These are phyloP conservation scores for Crotalus tigris DNA, from an alignment of 2,113 vertebrate species.

Conservation along the genomic window DNA sequence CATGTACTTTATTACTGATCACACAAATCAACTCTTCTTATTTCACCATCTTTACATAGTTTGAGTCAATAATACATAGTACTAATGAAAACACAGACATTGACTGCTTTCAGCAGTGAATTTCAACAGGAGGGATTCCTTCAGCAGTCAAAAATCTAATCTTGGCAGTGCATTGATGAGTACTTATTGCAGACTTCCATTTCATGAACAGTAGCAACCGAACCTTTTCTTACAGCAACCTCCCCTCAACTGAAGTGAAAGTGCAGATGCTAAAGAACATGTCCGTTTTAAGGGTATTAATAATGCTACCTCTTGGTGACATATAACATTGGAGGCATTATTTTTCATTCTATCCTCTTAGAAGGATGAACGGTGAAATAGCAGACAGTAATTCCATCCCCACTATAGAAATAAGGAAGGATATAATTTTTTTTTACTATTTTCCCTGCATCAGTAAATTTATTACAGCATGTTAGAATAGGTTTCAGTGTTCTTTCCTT, in stretches of 20 bases:
- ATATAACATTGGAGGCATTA: background rate
- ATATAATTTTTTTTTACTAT: background rate
- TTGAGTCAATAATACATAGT: background rate
- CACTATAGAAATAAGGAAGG: background rate
- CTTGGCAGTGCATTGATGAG: background rate
- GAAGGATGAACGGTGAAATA: background rate
- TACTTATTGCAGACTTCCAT: background rate
- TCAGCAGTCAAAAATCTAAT: background rate
- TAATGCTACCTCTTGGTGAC: background rate
- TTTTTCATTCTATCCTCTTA: background rate
- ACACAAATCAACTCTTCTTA: background rate
- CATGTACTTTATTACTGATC: background rate
- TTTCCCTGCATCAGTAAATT: background rate
- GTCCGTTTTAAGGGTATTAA: background rate
- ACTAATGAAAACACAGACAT: background rate
- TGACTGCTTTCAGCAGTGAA: background rate
- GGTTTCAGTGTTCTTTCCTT: background rate
- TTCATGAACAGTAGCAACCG: background rate
- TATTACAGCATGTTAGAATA: background rate
- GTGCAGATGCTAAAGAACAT: background rate
- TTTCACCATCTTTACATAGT: background rate
- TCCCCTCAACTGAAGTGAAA: background rate
- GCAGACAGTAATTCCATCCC: background rate
- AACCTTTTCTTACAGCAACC: background rate
- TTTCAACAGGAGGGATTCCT: background rate